Percentiles rank a stretch among this genome's conserved stretches.
phyloP scores from a whole-genome alignment of 2,888 invertebrate genomes.

The Mongoloraphidia duomilia region DNA sequence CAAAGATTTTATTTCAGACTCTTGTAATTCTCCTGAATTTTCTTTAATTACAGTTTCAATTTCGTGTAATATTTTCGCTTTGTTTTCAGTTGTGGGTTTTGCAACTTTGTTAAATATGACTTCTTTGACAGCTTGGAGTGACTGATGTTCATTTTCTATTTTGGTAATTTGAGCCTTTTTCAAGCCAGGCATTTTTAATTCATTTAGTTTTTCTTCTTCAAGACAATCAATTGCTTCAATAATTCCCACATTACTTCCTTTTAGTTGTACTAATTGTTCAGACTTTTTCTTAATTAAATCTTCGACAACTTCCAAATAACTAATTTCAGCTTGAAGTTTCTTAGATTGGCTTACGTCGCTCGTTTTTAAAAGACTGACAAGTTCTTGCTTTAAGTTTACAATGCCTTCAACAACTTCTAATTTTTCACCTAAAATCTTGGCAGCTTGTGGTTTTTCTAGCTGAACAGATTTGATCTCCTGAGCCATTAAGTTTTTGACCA shows the following conservation, averaged over 20 bases:
- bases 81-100: too few species aligned
- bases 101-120: background rate
- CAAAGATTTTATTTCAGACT: too few species aligned
- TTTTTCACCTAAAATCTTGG: too few species aligned
- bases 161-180: conserved; percentile 4
- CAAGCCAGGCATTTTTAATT: conserved; percentile 3
- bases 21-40: too few species aligned
- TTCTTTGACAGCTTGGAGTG: conserved; percentile 4
- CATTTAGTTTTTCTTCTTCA: background rate
- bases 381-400: conserved; percentile 5
- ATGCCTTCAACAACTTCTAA: conserved; percentile 3
- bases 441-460: too few species aligned
- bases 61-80: too few species aligned
- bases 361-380: background rate
- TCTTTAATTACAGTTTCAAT: too few species aligned
- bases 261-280: background rate
- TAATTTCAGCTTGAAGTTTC: background rate
- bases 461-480: too few species aligned
- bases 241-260: background rate
- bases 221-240: background rate
- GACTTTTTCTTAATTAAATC: background rate
- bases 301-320: background rate
- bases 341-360: background rate
- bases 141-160: conserved; percentile 1
- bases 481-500: too few species aligned